Percentiles rank a stretch among this genome's conserved stretches.
Evolutionary conservation across 2,888 invertebrate genomes (phyloP).

Genomic region (Desoria tigrina): DNA sequence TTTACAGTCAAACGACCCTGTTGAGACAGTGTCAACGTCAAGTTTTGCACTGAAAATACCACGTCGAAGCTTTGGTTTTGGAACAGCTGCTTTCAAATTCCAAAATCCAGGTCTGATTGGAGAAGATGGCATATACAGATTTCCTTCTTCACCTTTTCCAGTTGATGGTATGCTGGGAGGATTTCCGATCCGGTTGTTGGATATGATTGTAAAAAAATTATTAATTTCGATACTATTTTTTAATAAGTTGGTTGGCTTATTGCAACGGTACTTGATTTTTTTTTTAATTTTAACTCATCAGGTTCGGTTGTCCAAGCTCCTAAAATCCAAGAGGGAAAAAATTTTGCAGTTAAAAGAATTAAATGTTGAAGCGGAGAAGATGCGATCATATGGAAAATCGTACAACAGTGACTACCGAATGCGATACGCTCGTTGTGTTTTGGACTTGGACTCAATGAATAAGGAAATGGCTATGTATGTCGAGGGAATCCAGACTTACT

Average conservation of each 20-base stretch:
- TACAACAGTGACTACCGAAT: conserved; percentile 86
- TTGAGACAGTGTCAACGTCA: conserved; percentile 83
- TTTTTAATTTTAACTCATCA: conserved; percentile 47
- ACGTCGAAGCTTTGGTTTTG: conserved; percentile 62
- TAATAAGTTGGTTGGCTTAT: no score
- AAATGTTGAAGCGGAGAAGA: conserved; percentile 87
- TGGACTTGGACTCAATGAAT: conserved; percentile 89
- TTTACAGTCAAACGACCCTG: conserved; percentile 76
- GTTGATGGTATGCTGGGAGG: conserved; percentile 69
- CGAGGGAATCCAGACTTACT: conserved; percentile 78
- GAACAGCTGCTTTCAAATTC: conserved; percentile 54
- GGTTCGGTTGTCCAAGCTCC: conserved; percentile 81
- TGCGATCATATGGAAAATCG: conserved; percentile 74
- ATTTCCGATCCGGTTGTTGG: conserved; percentile 80
- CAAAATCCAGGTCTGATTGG: conserved; percentile 57
- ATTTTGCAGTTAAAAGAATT: conserved; percentile 77
- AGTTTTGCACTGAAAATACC: conserved; percentile 80
- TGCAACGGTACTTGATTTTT: background rate
- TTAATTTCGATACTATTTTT: background rate
- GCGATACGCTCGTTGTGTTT: conserved; percentile 79
- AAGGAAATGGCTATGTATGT: conserved; percentile 81
- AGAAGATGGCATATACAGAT: conserved; percentile 58
- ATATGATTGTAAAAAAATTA: conserved; percentile 66
- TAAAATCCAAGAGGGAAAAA: conserved; percentile 78
- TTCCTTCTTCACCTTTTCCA: conserved; percentile 54